Evolutionary conservation across 2,113 vertebrate genomes (phyloP), one percentile per base, ranked within the genome.

Genomic region (Vulpes ferrilata): DNA sequence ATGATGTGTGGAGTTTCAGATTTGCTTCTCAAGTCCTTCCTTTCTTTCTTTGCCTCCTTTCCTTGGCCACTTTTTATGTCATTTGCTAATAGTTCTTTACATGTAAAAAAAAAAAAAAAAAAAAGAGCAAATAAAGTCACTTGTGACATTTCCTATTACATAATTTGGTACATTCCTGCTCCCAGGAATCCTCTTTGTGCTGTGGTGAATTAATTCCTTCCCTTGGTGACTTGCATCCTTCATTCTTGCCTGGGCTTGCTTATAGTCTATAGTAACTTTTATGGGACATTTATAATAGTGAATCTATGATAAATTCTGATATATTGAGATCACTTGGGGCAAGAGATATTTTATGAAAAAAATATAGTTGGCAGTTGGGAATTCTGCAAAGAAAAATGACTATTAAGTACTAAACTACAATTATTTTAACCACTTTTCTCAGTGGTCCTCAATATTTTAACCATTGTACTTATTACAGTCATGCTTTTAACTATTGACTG

Each of bases 281-380:
- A 62, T 32, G 12, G 9, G 27, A 67, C 35, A 60, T 53, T 27
- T 60, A 59, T 81, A 69, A 78, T 59, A 32, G 17, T 57, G n/a
- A 87, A 6, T 35, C 60, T 9, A 60, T 85, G 82, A 62, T 53
- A 83, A 80, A 67, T 90, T 32, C 60, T 35, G 5, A 78, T 32
- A 71, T 60, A 32, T 86, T 67, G n/a, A 89, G 17, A 88, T 71
- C 73, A 43, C 17, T 74, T 1, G 23, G 87, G 6, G 3, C 32
- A 94, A 93, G 55, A 82, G 11, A 60, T 62, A 62, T 55, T 96
- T 94, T 76, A 82, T 43, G 22, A 12, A 76, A 84, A 92, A 90
- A 81, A 62, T 69, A 65, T 7, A 67, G 4, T 51, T 60, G 10
- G 5, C 84, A 92, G 80, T 81, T 76, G 25, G 38, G 83, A 85